phyloP scores from a whole-genome alignment of 2,797 vertebrate species.

The Cichlasoma orientale region DNA sequence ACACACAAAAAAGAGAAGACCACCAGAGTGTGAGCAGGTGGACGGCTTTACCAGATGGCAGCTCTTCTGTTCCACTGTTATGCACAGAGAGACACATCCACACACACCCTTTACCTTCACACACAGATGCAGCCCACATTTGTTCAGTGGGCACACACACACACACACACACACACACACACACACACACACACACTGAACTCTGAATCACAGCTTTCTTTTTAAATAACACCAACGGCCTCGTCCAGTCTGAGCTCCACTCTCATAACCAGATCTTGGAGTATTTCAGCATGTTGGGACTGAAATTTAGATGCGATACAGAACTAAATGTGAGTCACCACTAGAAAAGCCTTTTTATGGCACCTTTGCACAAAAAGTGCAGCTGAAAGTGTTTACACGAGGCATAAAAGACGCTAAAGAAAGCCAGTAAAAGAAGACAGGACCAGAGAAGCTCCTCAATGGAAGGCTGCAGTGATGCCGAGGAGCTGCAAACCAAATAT shows the following conservation, averaged over 20 bases:
- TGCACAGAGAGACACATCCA: slow-evolving; percentile 23
- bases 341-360: background rate
- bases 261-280: background rate
- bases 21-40: slow-evolving; percentile 56
- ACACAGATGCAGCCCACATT: slow-evolving; percentile 8
- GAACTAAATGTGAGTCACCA: background rate
- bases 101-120: slow-evolving; percentile 13
- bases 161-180: background rate
- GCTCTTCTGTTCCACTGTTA: slow-evolving; percentile 47
- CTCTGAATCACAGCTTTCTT: background rate
- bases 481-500: background rate
- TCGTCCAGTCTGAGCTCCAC: background rate
- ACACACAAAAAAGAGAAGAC: slow-evolving; percentile 21
- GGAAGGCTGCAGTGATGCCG: background rate
- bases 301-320: background rate
- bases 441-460: background rate
- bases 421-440: background rate
- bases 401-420: background rate
- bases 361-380: fast-evolving
- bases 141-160: background rate
- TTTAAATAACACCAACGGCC: background rate
- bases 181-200: background rate
- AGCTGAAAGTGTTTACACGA: background rate
- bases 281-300: background rate
- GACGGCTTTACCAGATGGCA: slow-evolving; percentile 50